Base-by-base conservation (phyloP, 2,888 invertebrate genomes). In the Nesidiocoris tenuis region DNA sequence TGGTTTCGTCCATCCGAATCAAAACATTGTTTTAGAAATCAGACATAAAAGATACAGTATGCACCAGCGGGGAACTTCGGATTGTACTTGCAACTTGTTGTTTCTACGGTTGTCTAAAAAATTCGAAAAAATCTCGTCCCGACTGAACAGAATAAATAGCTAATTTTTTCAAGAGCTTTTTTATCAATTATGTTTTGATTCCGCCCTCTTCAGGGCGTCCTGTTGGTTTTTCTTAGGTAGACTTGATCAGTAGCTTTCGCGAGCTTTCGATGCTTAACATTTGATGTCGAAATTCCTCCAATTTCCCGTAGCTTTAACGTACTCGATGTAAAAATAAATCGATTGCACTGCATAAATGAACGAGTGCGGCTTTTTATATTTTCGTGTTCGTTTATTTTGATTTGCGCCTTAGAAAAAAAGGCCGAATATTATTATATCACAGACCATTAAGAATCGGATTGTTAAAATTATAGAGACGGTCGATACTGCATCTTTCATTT, bases 401-500 rank as follows among this genome's bases (percentile, higher is more conserved):
- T 59, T 70, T 61, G 63, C 57, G 72, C 72, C 72, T 72, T 63
- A n/a, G 23, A 39, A 55, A 61, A 61, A 61, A 57, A 54, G 74
- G 74, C 64, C 63, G 18, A 22, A 70, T 67, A 39, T 39, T 39
- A 39, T 7, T 39, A 39, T 78, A 78, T 78, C 78, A 78, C 78
- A 78, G 78, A 70, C 67, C 70, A 3, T 24, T 67, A 61, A 74
- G 64, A 64, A 68, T 57, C 39, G 24, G 61, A n/a, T 57, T 59
- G 3, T 70, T 59, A 5, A 59, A 59, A 59, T 59, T 59, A 24
- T 59, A 2, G 25, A 70, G 70, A 63, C 57, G 76, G 71, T 77
- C 66, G 59, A 77, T 78, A 78, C 74, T 79, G 74, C 71, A 76
- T 79, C 77, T 78, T 77, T 78, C 75, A 76, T 78, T 63, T 65